Conservation (phyloP, 2,797 vertebrate species). For the Microcaecilia unicolor region DNA sequence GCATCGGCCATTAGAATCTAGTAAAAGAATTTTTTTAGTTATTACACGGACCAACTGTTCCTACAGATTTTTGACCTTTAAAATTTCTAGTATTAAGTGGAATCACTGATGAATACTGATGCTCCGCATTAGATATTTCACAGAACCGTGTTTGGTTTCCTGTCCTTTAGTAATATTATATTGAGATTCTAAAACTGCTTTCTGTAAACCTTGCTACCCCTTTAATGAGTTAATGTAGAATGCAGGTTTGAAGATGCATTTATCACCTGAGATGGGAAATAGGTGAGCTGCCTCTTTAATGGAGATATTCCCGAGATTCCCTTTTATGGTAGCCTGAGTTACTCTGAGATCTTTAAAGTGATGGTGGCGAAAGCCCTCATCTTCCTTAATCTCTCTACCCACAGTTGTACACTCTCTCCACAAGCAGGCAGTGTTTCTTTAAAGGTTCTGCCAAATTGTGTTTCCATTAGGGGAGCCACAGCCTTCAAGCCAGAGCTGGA, state of each 20-base stretch:
- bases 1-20: too few relatives aligned
- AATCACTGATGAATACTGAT: too few relatives aligned
- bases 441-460: slow-evolving; percentile 2
- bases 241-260: not conserved
- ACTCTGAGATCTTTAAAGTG: slow-evolving; percentile 4
- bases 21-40: too few relatives aligned
- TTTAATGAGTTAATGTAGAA: not conserved
- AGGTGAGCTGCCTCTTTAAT: not conserved
- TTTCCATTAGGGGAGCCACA: not conserved
- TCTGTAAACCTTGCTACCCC: not conserved
- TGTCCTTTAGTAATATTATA: slow-evolving; percentile 1
- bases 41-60: too few relatives aligned
- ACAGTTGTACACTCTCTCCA: not conserved
- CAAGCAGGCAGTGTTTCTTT: not conserved
- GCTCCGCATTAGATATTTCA: too few relatives aligned
- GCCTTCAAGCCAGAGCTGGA: not conserved
- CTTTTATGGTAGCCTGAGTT: not conserved
- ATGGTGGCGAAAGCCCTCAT: slow-evolving; percentile 4
- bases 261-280: not conserved
- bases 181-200: slow-evolving; percentile 3
- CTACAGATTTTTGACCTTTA: too few relatives aligned
- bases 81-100: too few relatives aligned
- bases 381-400: slow-evolving; percentile 7
- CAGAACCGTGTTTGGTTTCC: not conserved
- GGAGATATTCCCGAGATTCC: slow-evolving; percentile 9